Evolutionary conservation across 2,797 vertebrate species (phyloP).

Genomic region (Sparidentex hasta): DNA sequence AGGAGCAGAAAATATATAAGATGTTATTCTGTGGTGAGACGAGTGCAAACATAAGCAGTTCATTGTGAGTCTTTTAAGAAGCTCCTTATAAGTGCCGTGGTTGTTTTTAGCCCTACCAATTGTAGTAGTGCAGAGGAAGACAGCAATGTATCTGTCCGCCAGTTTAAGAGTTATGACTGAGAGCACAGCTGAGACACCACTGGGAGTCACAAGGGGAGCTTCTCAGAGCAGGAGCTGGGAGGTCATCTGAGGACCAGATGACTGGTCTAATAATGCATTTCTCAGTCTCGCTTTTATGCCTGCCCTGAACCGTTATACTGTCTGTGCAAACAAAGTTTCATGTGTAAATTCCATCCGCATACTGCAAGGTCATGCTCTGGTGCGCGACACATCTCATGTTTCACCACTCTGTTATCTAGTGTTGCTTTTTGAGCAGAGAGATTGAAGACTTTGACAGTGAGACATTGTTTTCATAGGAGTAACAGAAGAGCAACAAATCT

Average conservation of each 20-base stretch:
- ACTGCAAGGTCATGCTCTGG: conserved; percentile 43
- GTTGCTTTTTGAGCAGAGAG: conserved; percentile 17
- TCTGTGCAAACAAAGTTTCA: conserved; percentile 30
- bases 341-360: conserved; percentile 42
- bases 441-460: conserved; percentile 4
- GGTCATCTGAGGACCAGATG: conserved; percentile 60
- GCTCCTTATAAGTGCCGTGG: background rate
- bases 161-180: conserved; percentile 61
- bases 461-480: background rate
- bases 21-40: conserved; percentile 10
- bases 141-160: conserved; percentile 50
- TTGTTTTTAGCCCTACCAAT: conserved; percentile 26
- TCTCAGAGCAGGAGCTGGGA: conserved; percentile 37
- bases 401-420: conserved; percentile 25
- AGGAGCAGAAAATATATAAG: conserved; percentile 28
- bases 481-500: background rate
- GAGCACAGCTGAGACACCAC: conserved; percentile 45
- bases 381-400: conserved; percentile 35
- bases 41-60: too few species aligned
- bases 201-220: conserved; percentile 46
- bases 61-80: conserved; percentile 5
- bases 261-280: conserved; percentile 65
- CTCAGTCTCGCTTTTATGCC: conserved; percentile 41
- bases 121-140: conserved; percentile 51
- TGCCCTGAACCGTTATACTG: conserved; percentile 46